phyloP scores from a whole-genome alignment of 2,888 invertebrate genomes.

The Chaitophorus viminalis region DNA sequence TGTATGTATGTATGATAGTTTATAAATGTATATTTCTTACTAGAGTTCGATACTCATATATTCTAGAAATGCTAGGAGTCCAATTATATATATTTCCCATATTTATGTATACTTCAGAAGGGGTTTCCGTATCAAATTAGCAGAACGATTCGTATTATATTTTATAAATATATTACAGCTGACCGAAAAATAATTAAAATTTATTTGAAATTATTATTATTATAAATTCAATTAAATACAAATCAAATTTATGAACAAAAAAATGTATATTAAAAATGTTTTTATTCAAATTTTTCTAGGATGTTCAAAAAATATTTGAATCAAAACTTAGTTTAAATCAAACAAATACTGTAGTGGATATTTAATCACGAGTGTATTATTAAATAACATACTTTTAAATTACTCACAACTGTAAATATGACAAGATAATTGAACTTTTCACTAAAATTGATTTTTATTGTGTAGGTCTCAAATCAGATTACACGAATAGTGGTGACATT shows the following conservation, averaged over 20 bases:
- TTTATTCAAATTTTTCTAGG: no score
- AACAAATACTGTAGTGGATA: no score
- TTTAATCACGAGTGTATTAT: no score
- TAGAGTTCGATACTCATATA: slow-evolving; percentile 28
- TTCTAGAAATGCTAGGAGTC: slow-evolving; percentile 15
- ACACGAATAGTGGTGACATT: no score
- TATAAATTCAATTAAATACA: background rate
- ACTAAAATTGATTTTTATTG: no score
- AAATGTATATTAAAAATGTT: no score
- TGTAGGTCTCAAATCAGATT: no score
- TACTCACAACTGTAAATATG: no score
- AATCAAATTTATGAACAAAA: background rate
- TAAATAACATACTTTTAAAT: no score
- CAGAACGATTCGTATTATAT: slow-evolving; percentile 46
- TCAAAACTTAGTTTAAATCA: no score
- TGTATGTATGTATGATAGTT: slow-evolving; percentile 29
- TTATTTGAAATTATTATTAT: background rate
- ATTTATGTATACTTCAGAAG: slow-evolving; percentile 24
- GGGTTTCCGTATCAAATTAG: slow-evolving; percentile 58
- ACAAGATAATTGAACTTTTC: no score
- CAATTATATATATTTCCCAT: slow-evolving; percentile 42
- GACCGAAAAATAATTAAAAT: slow-evolving; percentile 28
- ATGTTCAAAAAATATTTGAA: no score
- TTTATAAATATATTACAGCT: slow-evolving; percentile 15
- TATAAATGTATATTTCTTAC: slow-evolving; percentile 47